Evolutionary conservation across 2,113 vertebrate species (phyloP).

Genomic region (Ornithorhynchus anatinus): DNA sequence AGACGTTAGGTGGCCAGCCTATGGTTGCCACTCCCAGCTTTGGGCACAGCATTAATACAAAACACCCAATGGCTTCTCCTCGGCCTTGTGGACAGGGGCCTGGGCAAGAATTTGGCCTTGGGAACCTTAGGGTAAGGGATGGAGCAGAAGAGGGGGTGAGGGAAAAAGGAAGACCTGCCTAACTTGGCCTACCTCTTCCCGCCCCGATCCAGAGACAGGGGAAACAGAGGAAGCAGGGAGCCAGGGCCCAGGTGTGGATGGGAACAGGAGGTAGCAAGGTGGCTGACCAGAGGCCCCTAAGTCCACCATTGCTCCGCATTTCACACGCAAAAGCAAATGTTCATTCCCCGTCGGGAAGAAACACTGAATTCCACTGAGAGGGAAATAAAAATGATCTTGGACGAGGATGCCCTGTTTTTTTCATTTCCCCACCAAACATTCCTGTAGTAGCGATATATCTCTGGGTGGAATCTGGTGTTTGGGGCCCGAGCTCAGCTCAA

Average conservation of each 20-base stretch:
- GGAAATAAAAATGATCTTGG: conserved; percentile 69
- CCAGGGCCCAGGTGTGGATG: neutral
- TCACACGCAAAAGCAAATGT: neutral
- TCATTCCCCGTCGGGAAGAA: conserved; percentile 61
- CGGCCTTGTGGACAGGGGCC: neutral
- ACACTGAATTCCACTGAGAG: conserved; percentile 63
- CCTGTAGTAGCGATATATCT: neutral
- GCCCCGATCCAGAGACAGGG: neutral
- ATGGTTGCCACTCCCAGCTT: conserved; percentile 52
- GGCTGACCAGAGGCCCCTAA: neutral
- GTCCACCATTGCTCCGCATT: neutral
- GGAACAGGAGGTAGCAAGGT: no score
- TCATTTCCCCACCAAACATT: conserved; percentile 38
- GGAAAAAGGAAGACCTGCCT: neutral
- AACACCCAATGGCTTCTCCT: conserved; percentile 13
- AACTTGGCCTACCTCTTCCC: no score
- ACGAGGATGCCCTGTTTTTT: conserved; percentile 64
- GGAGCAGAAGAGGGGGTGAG: neutral
- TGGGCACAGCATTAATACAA: neutral
- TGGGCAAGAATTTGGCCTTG: neutral
- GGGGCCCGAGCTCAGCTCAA: conserved; percentile 23
- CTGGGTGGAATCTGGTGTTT: neutral
- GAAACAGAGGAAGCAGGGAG: neutral
- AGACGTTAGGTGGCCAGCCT: conserved; percentile 61
- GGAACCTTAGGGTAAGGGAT: neutral